A percentile compares a stretch with the other conserved stretches of the same genome.
These are phyloP conservation scores for Embidobia sp. DNA, from an alignment of 2,888 invertebrate species.

Conservation along the genomic window DNA sequence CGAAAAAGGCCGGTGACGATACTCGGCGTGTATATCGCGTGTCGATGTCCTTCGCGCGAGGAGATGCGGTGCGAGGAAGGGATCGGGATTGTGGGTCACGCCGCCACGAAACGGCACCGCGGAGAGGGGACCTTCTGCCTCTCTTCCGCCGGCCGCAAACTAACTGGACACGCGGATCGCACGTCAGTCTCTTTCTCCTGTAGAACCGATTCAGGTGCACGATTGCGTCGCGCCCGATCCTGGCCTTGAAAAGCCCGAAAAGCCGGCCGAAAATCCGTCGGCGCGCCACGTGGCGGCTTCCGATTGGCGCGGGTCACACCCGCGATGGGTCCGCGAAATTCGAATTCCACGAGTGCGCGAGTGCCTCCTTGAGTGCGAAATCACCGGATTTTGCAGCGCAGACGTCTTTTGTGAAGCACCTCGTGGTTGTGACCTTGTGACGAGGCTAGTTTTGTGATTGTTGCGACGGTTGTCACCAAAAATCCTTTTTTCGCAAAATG, in stretches of 20 bases:
- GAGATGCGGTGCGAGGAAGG: conserved; percentile 65
- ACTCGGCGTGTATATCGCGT: conserved; percentile 27
- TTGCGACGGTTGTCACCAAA: too few relatives aligned
- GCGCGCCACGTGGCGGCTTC: not conserved
- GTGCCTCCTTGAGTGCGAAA: too few relatives aligned
- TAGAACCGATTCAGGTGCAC: conserved; percentile 74
- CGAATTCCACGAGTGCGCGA: conserved; percentile 8
- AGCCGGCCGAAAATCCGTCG: conserved; percentile 1
- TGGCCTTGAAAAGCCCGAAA: not conserved
- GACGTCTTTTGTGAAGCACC: too few relatives aligned
- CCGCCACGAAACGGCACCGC: conserved; percentile 69
- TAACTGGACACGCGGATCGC: conserved; percentile 79
- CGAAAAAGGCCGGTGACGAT: conserved; percentile 39
- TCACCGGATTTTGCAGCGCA: too few relatives aligned
- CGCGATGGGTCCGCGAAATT: conserved; percentile 31
- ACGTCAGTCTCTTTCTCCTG: conserved; percentile 77
- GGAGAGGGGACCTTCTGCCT: conserved; percentile 76
- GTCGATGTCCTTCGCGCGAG: conserved; percentile 63
- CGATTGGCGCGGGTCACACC: conserved; percentile 20
- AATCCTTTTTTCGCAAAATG: too few relatives aligned
- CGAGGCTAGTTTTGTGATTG: too few relatives aligned
- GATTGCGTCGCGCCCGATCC: not conserved
- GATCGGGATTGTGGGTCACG: conserved; percentile 78
- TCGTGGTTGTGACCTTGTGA: too few relatives aligned
- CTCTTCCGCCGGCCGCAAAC: conserved; percentile 74